A percentile compares a stretch with the other conserved stretches of the same genome.
phyloP scores from a whole-genome alignment of 2,113 vertebrate species.

The Megaceryle maxima region DNA sequence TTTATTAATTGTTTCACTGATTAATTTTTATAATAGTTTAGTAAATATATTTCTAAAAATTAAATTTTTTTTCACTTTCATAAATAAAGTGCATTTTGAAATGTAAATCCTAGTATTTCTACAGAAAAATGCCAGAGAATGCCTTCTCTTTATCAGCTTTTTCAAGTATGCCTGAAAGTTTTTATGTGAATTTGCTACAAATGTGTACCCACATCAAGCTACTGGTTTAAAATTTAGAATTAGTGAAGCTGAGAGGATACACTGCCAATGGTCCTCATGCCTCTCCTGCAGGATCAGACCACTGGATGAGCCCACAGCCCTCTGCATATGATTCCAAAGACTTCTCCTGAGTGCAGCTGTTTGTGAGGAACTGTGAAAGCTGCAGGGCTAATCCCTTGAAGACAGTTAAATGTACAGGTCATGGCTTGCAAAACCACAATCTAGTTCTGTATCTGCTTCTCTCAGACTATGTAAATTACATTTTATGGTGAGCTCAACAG shows the following conservation, averaged over 20 bases:
- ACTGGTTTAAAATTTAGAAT: not conserved
- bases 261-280: accelerated
- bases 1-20: not conserved
- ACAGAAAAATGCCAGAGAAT: not conserved
- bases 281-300: not conserved
- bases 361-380: not conserved
- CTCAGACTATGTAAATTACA: not conserved
- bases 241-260: not conserved
- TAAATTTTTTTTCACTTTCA: not conserved
- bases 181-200: not conserved
- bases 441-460: not conserved
- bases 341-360: not conserved
- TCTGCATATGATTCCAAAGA: not conserved
- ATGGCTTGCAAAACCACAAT: not conserved
- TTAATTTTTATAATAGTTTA: not conserved
- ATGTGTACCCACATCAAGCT: accelerated
- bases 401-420: not conserved
- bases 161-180: not conserved
- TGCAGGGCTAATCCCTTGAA: not conserved
- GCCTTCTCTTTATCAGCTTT: not conserved
- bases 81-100: not conserved
- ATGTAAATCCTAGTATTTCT: not conserved
- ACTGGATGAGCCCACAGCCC: accelerated
- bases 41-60: not conserved
- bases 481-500: not conserved